These are phyloP conservation scores for Meandrina meandrites DNA, from an alignment of 92 coral and sea anemone genomes.

Conservation along the genomic window DNA sequence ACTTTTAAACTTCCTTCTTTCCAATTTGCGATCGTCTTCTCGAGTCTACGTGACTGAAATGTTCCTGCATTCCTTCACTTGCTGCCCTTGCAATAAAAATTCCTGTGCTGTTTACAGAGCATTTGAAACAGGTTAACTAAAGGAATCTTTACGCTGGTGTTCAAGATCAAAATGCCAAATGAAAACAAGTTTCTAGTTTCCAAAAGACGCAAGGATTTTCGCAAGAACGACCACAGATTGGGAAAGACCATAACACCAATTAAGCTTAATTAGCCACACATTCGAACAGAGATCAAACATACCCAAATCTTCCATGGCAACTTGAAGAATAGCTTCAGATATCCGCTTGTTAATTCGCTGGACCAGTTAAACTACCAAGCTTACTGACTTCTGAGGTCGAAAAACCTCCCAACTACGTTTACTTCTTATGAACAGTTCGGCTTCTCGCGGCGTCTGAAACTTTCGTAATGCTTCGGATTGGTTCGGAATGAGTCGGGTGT, in stretches of 20 bases:
- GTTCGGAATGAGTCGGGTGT: slow-evolving; percentile 52
- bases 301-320: slow-evolving; percentile 83
- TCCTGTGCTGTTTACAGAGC: slow-evolving; percentile 26
- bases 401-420: not conserved
- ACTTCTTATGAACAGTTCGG: not conserved
- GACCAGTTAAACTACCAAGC: slow-evolving; percentile 1
- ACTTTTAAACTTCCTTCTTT: not conserved
- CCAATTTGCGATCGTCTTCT: not conserved
- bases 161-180: slow-evolving; percentile 25
- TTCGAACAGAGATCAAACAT: slow-evolving; percentile 26
- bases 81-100: slow-evolving; percentile 40
- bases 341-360: not conserved
- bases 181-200: slow-evolving; percentile 9
- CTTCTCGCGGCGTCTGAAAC: slow-evolving; percentile 31
- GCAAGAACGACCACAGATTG: slow-evolving; percentile 35
- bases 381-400: not conserved
- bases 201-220: slow-evolving; percentile 11
- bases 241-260: not conserved
- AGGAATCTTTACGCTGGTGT: not conserved
- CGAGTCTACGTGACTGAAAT: slow-evolving; percentile 2
- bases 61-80: not conserved
- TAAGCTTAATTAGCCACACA: slow-evolving; percentile 7
- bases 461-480: slow-evolving; percentile 71
- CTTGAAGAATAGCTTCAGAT: not conserved
- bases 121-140: not conserved